These are phyloP conservation scores for Myripristis jacobus DNA, from an alignment of 2,797 vertebrate genomes.

Conservation along the genomic window DNA sequence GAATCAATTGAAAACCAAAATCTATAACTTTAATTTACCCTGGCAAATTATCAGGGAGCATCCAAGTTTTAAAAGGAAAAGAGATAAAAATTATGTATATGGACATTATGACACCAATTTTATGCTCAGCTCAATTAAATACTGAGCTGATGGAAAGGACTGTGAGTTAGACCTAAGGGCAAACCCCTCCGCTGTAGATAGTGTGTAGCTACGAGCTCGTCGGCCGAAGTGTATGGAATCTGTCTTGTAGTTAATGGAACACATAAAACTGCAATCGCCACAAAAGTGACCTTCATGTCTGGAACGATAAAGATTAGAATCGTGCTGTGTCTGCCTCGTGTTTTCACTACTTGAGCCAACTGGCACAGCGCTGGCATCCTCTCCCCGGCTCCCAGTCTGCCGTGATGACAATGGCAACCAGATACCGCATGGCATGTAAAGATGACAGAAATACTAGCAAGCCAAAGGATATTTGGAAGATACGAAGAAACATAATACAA, in stretches of 20 bases:
- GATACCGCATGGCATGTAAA: conserved; percentile 79
- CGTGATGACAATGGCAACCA: conserved; percentile 82
- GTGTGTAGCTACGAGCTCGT: conserved; percentile 3
- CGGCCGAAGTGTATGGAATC: conserved; percentile 42
- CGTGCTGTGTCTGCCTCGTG: conserved; percentile 82
- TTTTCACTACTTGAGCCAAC: conserved; percentile 81
- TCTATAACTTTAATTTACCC: conserved; percentile 33
- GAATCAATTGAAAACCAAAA: conserved; percentile 54
- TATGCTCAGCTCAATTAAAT: background rate
- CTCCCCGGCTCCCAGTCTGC: conserved; percentile 81
- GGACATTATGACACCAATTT: conserved; percentile 18
- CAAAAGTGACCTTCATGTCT: conserved; percentile 83
- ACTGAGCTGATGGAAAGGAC: background rate
- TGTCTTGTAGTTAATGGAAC: conserved; percentile 66
- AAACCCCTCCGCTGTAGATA: background rate
- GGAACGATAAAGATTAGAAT: conserved; percentile 83
- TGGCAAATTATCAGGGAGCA: background rate
- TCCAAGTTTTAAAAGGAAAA: background rate
- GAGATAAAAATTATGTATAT: background rate
- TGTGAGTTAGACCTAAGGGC: background rate
- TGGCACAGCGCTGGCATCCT: conserved; percentile 80
- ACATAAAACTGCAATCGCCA: conserved; percentile 66
- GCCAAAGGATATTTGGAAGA: conserved; percentile 75
- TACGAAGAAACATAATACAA: conserved; percentile 63
- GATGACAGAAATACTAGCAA: conserved; percentile 76